Conservation (phyloP, 2,797 vertebrate genomes). For the Peromyscus nudipes region DNA sequence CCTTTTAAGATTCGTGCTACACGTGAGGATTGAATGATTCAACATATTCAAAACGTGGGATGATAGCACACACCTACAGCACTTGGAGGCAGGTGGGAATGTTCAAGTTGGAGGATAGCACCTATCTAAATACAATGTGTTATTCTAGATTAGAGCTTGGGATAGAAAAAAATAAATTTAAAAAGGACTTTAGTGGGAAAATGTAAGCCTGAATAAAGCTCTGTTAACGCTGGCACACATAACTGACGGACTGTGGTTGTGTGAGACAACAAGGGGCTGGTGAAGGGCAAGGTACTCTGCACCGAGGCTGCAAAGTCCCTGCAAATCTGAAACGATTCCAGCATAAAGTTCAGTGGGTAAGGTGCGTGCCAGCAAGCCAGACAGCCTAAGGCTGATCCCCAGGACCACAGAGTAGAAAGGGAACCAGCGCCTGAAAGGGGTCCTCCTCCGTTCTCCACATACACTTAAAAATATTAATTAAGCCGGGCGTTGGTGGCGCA, state of each 20-base stretch:
- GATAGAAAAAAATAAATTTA: neutral
- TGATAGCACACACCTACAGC: neutral
- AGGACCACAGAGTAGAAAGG: neutral
- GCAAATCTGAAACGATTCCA: neutral
- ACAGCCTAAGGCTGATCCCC: neutral
- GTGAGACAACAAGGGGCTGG: neutral
- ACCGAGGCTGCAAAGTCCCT: neutral
- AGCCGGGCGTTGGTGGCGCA: too few relatives aligned
- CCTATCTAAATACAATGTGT: neutral
- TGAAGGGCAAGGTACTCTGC: neutral
- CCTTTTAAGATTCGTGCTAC: too few relatives aligned
- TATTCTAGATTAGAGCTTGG: slow-evolving; percentile 18
- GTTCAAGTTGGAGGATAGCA: neutral
- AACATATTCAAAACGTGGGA: neutral
- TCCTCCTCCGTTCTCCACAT: neutral
- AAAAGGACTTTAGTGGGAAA: slow-evolving; percentile 8
- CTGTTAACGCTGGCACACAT: neutral
- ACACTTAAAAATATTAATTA: neutral
- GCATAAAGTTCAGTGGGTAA: neutral
- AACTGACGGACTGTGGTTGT: neutral
- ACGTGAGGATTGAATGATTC: neutral
- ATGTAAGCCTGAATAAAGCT: slow-evolving; percentile 1
- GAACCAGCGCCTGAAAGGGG: neutral
- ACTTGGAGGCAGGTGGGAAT: neutral
- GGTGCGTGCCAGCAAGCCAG: neutral